Conservation (phyloP, 2,113 vertebrate species). For the Symphodus melops region DNA sequence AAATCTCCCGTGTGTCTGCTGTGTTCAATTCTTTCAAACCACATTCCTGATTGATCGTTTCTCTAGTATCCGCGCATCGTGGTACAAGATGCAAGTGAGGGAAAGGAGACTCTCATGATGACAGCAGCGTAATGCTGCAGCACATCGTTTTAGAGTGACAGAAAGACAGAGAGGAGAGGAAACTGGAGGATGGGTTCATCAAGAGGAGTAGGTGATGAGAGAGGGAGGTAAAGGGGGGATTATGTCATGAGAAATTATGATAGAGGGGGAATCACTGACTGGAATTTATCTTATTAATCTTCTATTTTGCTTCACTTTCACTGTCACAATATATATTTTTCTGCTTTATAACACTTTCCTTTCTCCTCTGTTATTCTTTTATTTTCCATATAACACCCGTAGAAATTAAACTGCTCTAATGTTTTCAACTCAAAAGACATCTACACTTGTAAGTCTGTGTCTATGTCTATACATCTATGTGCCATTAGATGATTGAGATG, state of each 20-base stretch:
- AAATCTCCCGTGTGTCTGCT: constrained; percentile 3
- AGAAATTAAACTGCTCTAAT: constrained; percentile 4
- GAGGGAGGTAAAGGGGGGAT: constrained; percentile 1
- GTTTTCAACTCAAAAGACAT: not conserved
- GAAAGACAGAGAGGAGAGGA: not conserved
- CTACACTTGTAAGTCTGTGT: constrained; percentile 5
- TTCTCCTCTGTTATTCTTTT: not conserved
- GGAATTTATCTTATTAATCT: not conserved
- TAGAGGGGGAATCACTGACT: not conserved
- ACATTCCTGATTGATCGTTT: constrained; percentile 14
- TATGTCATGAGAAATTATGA: constrained; percentile 2
- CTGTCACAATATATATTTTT: not conserved
- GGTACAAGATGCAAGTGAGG: constrained; percentile 1
- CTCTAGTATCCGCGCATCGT: not conserved
- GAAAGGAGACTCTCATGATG: constrained; percentile 32
- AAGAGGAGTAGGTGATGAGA: not conserved
- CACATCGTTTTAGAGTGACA: not conserved
- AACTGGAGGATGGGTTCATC: constrained; percentile 1
- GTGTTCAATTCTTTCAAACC: constrained; percentile 1
- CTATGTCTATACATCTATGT: not conserved
- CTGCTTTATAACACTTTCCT: not conserved
- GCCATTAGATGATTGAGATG: constrained; percentile 25
- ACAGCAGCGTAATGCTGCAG: constrained; percentile 24
- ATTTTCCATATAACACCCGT: not conserved
- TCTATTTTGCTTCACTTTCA: not conserved